Conservation (phyloP, 1,140 invertebrate genomes). For the Heliconius hewitsoni region DNA sequence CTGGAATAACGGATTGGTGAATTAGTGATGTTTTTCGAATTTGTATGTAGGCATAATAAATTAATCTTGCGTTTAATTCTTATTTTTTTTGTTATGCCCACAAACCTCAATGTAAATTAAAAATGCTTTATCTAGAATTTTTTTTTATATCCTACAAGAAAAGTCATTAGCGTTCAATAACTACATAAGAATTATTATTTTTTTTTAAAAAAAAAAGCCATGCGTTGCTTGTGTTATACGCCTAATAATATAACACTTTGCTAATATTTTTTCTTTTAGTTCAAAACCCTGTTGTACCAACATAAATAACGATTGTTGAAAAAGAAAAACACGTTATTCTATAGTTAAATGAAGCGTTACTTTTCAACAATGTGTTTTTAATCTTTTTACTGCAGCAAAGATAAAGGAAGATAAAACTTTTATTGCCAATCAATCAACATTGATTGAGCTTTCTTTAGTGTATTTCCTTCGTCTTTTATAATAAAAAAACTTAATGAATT, state of each 20-base stretch:
- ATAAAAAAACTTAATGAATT: background rate
- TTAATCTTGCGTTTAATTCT: no score
- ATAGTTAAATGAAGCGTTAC: conserved; percentile 7
- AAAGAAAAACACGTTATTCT: background rate
- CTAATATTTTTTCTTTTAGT: background rate
- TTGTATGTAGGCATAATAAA: no score
- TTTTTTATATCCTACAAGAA: no score
- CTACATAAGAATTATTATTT: background rate
- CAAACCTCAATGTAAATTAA: no score
- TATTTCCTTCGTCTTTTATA: background rate
- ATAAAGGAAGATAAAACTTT: conserved; percentile 22
- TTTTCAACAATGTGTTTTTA: background rate
- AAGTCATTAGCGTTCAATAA: no score
- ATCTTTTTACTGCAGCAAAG: conserved; percentile 9
- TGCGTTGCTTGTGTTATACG: background rate
- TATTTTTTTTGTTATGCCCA: no score
- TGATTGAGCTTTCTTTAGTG: conserved; percentile 13
- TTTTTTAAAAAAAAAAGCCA: background rate
- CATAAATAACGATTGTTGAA: background rate
- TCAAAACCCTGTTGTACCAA: background rate
- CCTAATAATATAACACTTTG: background rate
- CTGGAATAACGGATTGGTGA: conserved; percentile 16
- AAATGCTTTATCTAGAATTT: no score
- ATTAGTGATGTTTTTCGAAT: background rate
- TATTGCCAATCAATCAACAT: conserved; percentile 12